Base-by-base conservation (phyloP, 2,888 invertebrate genomes). In the Parnassius apollo region DNA sequence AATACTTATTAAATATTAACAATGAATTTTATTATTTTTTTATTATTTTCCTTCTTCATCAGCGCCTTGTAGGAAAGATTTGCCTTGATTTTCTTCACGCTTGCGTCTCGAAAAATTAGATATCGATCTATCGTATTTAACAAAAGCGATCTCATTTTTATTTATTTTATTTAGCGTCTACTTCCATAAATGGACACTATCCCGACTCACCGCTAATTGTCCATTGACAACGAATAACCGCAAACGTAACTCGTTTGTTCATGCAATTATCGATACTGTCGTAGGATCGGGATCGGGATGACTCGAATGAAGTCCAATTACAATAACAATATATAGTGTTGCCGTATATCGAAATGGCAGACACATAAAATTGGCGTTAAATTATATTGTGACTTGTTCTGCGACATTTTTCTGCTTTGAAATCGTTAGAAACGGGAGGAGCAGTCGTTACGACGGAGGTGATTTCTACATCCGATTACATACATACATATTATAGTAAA, bases 321-420 rank as follows among this genome's bases (percentile, higher is more conserved):
- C 59, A 46, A 52, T 64, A 64, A 64, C 56, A 42, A 42, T 45
- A 42, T 42, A 59, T 56, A 64, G 59, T 59, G 55, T 49, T 51
- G 25, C 42, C 62, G 54, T 48, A 48, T 53, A 53, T 56, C 25
- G 50, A 18, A 61, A 51, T 51, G 51, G 12, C 11, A 42, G 48
- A 57, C 42, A 59, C 50, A 57, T 77, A 78, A 81, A 83, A 80
- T 77, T 74, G 68, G 75, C 70, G 80, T 71, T 74, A 77, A 82
- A 84, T 82, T 81, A 79, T 82, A 82, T 76, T 73, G 76, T 82
- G 77, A 60, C 64, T 46, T 64, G 53, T 60, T 44, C 59, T 72
- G 80, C 85, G 83, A 76, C 74, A 75, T 81, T 84, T 85, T 81
- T 85, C 79, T 75, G 71, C 79, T 71, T 70, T 68, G 71, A 66